These are phyloP conservation scores for Polia nebulosa DNA, from an alignment of 2,888 invertebrate genomes.

Conservation along the genomic window DNA sequence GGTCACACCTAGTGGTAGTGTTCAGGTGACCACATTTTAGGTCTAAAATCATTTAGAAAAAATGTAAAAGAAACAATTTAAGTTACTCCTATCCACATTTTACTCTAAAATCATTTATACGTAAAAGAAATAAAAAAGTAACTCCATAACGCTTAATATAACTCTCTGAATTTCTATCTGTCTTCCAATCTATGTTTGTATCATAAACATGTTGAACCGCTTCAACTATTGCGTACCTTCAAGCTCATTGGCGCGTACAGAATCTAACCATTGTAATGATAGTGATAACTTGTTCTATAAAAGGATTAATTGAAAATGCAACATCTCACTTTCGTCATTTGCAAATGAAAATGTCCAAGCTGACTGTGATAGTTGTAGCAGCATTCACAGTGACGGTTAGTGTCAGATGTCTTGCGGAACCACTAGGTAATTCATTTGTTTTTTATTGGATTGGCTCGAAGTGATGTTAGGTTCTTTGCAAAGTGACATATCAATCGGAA, in stretches of 20 bases:
- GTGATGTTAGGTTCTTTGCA: neutral
- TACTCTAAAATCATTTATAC: neutral
- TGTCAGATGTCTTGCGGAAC: slow-evolving; percentile 55
- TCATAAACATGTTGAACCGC: slow-evolving; percentile 48
- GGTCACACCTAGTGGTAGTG: neutral
- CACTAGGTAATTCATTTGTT: slow-evolving; percentile 43
- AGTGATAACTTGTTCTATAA: slow-evolving; percentile 50
- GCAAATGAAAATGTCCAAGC: slow-evolving; percentile 49
- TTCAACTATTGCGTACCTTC: slow-evolving; percentile 69
- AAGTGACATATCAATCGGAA: too few relatives aligned
- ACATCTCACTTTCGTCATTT: slow-evolving; percentile 18
- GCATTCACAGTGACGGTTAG: slow-evolving; percentile 36
- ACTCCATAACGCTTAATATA: neutral
- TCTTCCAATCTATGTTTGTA: slow-evolving; percentile 25
- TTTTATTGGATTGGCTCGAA: neutral
- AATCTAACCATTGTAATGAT: slow-evolving; percentile 46
- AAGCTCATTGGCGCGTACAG: slow-evolving; percentile 70
- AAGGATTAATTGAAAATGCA: slow-evolving; percentile 20
- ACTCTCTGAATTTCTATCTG: slow-evolving; percentile 10
- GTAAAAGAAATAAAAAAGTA: neutral
- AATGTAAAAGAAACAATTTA: neutral
- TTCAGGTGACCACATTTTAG: neutral
- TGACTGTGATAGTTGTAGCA: slow-evolving; percentile 38
- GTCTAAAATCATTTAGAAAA: neutral
- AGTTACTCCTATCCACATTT: too few relatives aligned